A percentile compares a stretch with the other conserved stretches of the same genome.
phyloP scores from a whole-genome alignment of 2,888 invertebrate species.

The Pyrocoelia pectoralis region DNA sequence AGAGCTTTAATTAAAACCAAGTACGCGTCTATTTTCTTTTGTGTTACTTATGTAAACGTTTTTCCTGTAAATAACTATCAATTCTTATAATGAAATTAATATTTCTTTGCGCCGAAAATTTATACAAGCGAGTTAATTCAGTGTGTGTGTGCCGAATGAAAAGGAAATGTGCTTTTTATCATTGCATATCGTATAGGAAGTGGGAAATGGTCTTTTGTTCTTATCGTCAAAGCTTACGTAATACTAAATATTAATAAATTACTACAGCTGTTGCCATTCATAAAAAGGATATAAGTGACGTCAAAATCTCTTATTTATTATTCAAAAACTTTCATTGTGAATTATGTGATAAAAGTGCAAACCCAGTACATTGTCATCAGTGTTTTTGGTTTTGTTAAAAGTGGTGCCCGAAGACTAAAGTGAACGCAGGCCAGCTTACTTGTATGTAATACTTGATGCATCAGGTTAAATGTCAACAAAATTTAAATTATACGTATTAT shows the following conservation, averaged over 20 bases:
- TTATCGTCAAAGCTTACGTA: background rate
- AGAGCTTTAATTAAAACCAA: conserved; percentile 11
- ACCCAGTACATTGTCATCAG: too few relatives aligned
- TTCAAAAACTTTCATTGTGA: too few relatives aligned
- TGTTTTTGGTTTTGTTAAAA: too few relatives aligned
- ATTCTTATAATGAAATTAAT: background rate
- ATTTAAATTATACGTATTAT: too few relatives aligned
- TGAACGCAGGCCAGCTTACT: too few relatives aligned
- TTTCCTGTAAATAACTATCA: background rate
- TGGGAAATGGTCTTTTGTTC: background rate
- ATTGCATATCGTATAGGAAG: conserved; percentile 1
- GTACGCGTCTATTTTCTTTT: conserved; percentile 11
- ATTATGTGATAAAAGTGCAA: too few relatives aligned
- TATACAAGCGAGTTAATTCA: background rate
- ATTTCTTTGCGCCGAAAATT: background rate
- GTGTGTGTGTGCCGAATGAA: background rate
- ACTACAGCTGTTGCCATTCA: background rate
- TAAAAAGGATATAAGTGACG: background rate
- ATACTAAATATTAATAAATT: background rate
- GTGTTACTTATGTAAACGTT: conserved; percentile 4
- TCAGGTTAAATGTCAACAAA: too few relatives aligned
- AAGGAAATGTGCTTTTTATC: background rate
- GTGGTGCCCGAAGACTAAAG: too few relatives aligned
- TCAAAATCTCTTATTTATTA: too few relatives aligned
- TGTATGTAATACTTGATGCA: too few relatives aligned